phyloP scores from a whole-genome alignment of 2,888 invertebrate genomes.

The Eristalis intricaria region DNA sequence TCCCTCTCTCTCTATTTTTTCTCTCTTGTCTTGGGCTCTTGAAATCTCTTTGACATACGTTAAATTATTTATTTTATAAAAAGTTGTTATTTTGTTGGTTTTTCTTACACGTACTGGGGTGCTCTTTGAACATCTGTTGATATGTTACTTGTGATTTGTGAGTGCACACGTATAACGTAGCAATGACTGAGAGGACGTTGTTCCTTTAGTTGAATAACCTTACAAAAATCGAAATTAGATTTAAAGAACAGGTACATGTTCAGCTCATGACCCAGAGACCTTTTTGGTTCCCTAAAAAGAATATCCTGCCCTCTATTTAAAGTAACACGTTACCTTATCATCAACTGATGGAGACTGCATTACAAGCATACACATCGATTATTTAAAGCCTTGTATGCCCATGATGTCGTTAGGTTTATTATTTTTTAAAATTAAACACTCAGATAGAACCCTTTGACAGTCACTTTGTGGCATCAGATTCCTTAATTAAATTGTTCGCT shows the following conservation, averaged over 20 bases:
- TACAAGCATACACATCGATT: neutral
- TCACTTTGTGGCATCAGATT: neutral
- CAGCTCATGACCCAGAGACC: no score
- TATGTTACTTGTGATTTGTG: neutral
- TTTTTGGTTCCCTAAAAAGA: no score
- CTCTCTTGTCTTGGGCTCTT: neutral
- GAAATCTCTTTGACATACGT: neutral
- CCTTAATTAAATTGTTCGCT: slow-evolving; percentile 18
- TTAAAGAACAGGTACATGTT: no score
- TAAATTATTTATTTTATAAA: neutral
- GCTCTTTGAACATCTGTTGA: neutral
- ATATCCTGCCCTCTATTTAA: no score
- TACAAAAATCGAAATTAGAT: no score
- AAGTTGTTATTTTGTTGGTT: neutral
- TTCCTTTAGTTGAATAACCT: neutral
- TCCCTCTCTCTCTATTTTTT: neutral
- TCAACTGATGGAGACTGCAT: no score
- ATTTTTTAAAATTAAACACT: neutral
- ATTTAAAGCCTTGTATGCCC: neutral
- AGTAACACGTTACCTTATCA: no score
- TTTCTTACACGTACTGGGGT: neutral
- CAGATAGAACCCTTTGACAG: neutral
- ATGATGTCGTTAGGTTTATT: neutral
- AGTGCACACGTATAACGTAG: neutral
- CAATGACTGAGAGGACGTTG: neutral